Evolutionary conservation across 1,140 invertebrate species (phyloP).

Genomic region (Helicoverpa armigera): DNA sequence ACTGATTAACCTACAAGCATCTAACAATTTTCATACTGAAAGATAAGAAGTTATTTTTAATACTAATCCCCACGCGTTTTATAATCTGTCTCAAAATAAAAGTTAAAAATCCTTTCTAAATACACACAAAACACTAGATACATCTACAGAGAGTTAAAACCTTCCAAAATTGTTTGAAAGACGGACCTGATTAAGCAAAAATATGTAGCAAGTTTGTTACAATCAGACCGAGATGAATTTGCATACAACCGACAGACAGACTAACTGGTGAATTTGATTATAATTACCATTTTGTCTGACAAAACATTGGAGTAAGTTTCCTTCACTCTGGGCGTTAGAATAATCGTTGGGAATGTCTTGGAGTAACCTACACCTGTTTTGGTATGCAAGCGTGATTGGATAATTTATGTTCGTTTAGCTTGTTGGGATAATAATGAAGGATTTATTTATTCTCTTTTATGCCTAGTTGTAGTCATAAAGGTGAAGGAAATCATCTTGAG

Average conservation of each 20-base stretch:
- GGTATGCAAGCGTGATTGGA: not conserved
- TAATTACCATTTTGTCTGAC: conserved; percentile 36
- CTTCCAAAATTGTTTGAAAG: not conserved
- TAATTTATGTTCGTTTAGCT: no score
- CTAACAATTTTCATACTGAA: no score
- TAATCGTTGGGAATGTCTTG: not conserved
- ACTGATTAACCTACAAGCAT: no score
- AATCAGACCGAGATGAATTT: conserved; percentile 12
- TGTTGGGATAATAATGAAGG: no score
- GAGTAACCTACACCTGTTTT: conserved; percentile 5
- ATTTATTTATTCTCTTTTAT: no score
- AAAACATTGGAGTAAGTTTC: conserved; percentile 35
- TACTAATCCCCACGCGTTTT: no score
- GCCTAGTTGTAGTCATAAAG: no score
- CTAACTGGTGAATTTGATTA: conserved; percentile 33
- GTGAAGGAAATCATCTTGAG: no score
- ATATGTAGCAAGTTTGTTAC: conserved; percentile 31
- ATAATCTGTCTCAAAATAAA: not conserved
- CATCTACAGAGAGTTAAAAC: not conserved
- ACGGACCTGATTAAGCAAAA: conserved; percentile 33
- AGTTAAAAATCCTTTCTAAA: not conserved
- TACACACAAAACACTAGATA: not conserved
- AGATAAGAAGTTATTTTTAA: no score
- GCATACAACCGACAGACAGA: conserved; percentile 19
- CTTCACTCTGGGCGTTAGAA: not conserved